Evolutionary conservation across 2,888 invertebrate species (phyloP).

Genomic region (Lucinisca nassula): DNA sequence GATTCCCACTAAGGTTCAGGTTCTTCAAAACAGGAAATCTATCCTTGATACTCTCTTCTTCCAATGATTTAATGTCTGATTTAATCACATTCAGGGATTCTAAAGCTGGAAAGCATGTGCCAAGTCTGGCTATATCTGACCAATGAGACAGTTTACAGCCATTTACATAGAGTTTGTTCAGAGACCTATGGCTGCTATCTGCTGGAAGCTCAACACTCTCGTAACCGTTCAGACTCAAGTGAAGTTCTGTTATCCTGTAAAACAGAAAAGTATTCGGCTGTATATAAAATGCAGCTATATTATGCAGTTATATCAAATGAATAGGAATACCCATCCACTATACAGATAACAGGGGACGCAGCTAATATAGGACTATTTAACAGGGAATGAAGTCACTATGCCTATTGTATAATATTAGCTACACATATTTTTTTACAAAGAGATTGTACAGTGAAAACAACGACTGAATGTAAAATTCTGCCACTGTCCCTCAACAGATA

Average conservation of each 20-base stretch:
- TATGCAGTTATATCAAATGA: no score
- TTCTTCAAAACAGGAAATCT: conserved; percentile 89
- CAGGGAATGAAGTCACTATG: no score
- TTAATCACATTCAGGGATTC: conserved; percentile 93
- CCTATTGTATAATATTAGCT: no score
- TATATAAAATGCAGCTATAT: no score
- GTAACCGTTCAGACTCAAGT: conserved; percentile 95
- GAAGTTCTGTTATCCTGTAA: conserved; percentile 94
- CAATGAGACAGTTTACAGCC: conserved; percentile 95
- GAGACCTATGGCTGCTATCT: conserved; percentile 86
- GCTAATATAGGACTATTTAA: no score
- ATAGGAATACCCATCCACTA: no score
- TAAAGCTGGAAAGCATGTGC: conserved; percentile 95
- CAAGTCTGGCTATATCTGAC: conserved; percentile 94
- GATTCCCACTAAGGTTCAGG: conserved; percentile 94
- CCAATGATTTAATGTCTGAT: conserved; percentile 77
- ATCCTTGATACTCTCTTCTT: conserved; percentile 53
- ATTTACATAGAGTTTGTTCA: conserved; percentile 95
- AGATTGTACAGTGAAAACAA: no score
- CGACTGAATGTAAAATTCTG: no score
- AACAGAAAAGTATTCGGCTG: no score
- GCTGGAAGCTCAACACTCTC: conserved; percentile 81
- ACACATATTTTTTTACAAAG: no score
- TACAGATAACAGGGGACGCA: no score
- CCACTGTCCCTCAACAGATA: no score